Conservation (phyloP, 2,113 vertebrate genomes). For the Malurus melanocephalus region DNA sequence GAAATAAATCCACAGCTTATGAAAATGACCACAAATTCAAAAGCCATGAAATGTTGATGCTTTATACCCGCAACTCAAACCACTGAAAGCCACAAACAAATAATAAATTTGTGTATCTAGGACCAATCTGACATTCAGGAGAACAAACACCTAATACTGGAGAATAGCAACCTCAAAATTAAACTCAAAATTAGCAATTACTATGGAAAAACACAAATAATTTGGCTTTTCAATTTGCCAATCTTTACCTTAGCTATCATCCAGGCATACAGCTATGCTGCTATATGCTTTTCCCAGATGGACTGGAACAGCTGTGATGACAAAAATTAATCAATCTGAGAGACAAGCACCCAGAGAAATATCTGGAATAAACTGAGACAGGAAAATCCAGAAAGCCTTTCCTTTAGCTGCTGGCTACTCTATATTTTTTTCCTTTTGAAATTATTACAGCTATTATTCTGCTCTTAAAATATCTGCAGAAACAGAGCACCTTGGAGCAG, state of each 20-base stretch:
- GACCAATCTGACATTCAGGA: neutral
- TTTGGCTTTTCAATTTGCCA: neutral
- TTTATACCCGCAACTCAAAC: neutral
- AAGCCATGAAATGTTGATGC: neutral
- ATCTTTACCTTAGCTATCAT: neutral
- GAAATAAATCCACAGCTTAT: neutral
- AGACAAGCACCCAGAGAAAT: neutral
- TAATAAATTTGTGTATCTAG: neutral
- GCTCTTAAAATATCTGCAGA: neutral
- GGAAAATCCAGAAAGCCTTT: neutral
- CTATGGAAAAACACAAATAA: neutral
- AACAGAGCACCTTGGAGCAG: neutral
- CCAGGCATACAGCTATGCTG: neutral
- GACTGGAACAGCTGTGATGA: constrained; percentile 2
- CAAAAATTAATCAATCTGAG: neutral
- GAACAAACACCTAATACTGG: neutral
- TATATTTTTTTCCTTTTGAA: neutral
- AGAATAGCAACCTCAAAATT: neutral
- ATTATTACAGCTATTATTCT: neutral
- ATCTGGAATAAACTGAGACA: neutral
- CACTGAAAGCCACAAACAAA: neutral
- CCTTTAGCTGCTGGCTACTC: neutral
- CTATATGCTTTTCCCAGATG: neutral
- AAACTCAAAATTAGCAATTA: neutral
- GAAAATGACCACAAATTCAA: neutral